Base-by-base conservation (phyloP, 2,797 vertebrate genomes). In the Neostethus bicornis region DNA sequence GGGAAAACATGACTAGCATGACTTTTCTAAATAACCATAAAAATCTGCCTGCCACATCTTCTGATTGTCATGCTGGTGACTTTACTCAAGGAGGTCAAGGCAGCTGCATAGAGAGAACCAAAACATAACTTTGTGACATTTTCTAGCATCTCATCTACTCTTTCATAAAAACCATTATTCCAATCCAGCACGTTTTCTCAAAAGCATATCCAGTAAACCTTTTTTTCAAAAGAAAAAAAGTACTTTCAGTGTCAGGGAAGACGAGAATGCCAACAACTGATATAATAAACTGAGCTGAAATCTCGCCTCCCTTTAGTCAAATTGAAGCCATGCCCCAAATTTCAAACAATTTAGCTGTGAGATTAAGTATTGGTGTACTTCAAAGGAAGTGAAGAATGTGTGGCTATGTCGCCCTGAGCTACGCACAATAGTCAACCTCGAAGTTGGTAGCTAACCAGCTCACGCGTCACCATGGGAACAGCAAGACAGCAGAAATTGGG, bases 311-410 rank as follows among this genome's bases (percentile, higher is more conserved):
- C 56, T 51, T 58, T 67, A 61, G 71, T 73, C 39, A 81, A 81
- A 86, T 79, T 85, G 81, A 71, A 77, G 78, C 75, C 77, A 39
- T 75, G 83, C 79, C 81, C 83, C 44, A 75, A 61, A 70, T 85
- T 82, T 87, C 73, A 75, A 81, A 79, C 70, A 86, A 83, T 87
- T 88, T 83, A 83, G 68, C 78, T 73, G 68, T 68, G 77, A 83
- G 81, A 90, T 85, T 77, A 83, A 69, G 70, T 70, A 62, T 62
- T 54, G 62, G 68, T 71, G 63, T 32, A 85, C 87, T 87, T 88
- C 83, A 89, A 87, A 85, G 82, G 77, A 58, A 68, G 42, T n/a
- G 65, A 67, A 69, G 72, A 73, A 77, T 61, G 51, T 28, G 5
- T 56, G 60, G 73, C 57, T 31, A 47, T 19, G 49, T 39, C 5